A percentile compares a stretch with the other conserved stretches of the same genome.
phyloP scores from a whole-genome alignment of 1,140 invertebrate species.

The Asbolus verrucosus region DNA sequence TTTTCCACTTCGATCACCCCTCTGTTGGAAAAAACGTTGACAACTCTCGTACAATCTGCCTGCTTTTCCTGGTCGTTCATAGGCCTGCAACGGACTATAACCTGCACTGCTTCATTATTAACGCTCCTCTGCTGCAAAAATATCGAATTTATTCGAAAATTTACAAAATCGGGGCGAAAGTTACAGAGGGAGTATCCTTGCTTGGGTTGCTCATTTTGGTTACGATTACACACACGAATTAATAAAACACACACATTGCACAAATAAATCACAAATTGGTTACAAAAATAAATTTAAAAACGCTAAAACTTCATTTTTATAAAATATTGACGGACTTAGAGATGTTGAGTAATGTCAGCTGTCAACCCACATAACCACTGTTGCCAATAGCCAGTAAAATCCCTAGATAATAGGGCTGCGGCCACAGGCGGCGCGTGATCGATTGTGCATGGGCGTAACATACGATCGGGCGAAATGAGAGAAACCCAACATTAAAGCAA shows the following conservation, averaged over 20 bases:
- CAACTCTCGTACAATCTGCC: slow-evolving; percentile 78
- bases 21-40: slow-evolving; percentile 73
- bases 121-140: slow-evolving; percentile 5
- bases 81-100: slow-evolving; percentile 91
- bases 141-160: background rate
- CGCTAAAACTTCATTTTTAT: too few relatives aligned
- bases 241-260: slow-evolving; percentile 5
- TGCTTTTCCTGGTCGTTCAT: slow-evolving; percentile 85
- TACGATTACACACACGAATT: background rate
- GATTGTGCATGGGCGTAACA: too few relatives aligned
- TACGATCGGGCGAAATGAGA: too few relatives aligned
- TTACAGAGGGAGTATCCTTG: slow-evolving; percentile 3
- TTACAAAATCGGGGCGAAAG: background rate
- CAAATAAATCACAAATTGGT: background rate
- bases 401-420: too few relatives aligned
- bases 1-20: slow-evolving; percentile 78
- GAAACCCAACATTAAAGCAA: slow-evolving; percentile 27
- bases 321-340: background rate
- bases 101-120: slow-evolving; percentile 83
- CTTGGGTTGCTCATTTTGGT: background rate
- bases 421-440: too few relatives aligned
- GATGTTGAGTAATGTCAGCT: background rate
- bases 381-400: background rate
- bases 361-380: background rate
- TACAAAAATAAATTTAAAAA: background rate